phyloP scores from a whole-genome alignment of 2,797 vertebrate species.

The Selene dorsalis region DNA sequence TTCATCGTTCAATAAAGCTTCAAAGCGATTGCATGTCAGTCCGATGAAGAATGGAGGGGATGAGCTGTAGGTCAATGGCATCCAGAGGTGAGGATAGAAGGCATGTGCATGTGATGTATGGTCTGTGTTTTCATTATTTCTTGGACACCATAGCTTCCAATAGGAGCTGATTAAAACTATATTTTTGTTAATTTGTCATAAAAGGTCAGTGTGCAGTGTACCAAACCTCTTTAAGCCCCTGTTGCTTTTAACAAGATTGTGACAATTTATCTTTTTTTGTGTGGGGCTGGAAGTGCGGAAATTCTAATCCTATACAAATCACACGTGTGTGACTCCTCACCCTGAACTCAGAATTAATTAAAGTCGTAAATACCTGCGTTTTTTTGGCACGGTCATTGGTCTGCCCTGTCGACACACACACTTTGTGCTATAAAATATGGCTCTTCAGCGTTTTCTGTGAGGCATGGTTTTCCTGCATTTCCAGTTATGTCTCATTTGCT shows the following conservation, averaged over 20 bases:
- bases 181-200: conserved; percentile 27
- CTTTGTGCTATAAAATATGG: background rate
- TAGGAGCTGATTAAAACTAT: conserved; percentile 40
- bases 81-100: conserved; percentile 29
- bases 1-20: conserved; percentile 50
- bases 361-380: background rate
- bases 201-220: conserved; percentile 10
- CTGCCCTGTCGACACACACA: background rate
- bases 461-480: background rate
- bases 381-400: background rate
- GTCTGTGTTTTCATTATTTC: conserved; percentile 38
- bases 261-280: conserved; percentile 8
- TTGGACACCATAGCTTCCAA: conserved; percentile 9
- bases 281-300: background rate
- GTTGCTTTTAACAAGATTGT: conserved; percentile 7
- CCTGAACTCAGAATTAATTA: background rate
- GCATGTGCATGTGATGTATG: conserved; percentile 20
- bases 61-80: conserved; percentile 43
- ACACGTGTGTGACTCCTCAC: background rate
- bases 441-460: background rate
- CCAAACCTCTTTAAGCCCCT: conserved; percentile 4
- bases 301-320: conserved; percentile 5
- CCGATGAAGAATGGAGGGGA: conserved; percentile 31
- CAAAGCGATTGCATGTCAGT: conserved; percentile 41
- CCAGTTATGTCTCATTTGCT: background rate